Evolutionary conservation across 2,797 vertebrate species (phyloP).

Genomic region (Propithecus perrieri): DNA sequence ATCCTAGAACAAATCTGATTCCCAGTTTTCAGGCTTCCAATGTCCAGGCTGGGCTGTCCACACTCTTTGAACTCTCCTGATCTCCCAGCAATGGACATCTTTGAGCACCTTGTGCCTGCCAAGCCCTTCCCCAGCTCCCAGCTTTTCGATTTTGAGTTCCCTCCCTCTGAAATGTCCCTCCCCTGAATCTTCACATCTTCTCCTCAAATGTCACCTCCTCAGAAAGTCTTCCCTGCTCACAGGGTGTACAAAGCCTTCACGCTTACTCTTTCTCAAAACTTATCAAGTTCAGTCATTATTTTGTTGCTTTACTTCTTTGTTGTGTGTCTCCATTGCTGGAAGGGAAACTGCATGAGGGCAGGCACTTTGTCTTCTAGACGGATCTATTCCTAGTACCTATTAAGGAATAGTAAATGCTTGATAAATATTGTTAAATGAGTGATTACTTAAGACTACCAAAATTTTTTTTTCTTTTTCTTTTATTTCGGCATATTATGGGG

Average conservation of each 20-base stretch:
- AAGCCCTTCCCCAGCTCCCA: background rate
- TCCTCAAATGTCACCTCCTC: background rate
- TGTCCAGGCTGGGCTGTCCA: background rate
- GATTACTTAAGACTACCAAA: background rate
- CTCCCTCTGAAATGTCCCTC: background rate
- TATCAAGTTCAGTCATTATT: background rate
- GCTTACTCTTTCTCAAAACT: too few species aligned
- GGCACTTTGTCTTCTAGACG: background rate
- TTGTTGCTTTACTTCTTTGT: background rate
- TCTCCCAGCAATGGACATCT: background rate
- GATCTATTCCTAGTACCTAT: background rate
- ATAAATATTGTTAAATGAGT: background rate
- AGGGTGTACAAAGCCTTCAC: background rate
- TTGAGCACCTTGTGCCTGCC: background rate
- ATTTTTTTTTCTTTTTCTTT: too few species aligned
- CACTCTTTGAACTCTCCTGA: background rate
- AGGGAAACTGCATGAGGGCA: background rate
- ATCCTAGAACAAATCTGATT: background rate
- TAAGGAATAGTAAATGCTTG: background rate
- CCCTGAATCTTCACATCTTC: background rate
- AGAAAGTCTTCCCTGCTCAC: background rate
- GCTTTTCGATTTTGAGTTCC: background rate
- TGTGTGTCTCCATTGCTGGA: background rate
- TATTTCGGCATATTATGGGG: too few species aligned
- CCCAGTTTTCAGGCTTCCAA: background rate